These are phyloP conservation scores for Phaetusa simplex DNA, from an alignment of 2,113 vertebrate genomes.

Conservation along the genomic window DNA sequence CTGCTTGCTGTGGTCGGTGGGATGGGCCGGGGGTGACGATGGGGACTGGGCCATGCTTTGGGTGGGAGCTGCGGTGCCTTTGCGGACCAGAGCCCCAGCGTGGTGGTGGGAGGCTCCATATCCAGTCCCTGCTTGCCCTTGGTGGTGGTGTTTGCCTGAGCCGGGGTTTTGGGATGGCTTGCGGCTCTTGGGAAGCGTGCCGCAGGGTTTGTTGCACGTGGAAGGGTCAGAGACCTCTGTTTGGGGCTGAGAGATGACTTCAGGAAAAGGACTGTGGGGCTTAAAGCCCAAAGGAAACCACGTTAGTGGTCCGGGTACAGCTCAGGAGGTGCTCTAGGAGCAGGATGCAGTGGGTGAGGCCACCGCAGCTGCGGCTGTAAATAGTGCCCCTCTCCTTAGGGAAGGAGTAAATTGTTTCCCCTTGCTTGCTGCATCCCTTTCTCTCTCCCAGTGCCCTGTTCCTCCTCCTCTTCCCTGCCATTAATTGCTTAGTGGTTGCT, in stretches of 20 bases:
- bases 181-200: neutral
- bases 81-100: neutral
- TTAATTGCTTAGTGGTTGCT: slow-evolving; percentile 68
- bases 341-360: neutral
- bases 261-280: neutral
- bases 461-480: neutral
- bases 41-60: neutral
- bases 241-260: neutral
- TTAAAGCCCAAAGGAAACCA: neutral
- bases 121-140: neutral
- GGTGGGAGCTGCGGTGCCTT: neutral
- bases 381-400: neutral
- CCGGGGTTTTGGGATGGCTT: rapidly evolving
- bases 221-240: neutral
- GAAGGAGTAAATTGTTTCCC: slow-evolving; percentile 36
- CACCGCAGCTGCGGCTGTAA: neutral
- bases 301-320: neutral
- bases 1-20: rapidly evolving
- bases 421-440: slow-evolving; percentile 9
- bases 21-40: rapidly evolving
- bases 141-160: neutral
- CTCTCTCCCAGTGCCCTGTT: slow-evolving; percentile 5
- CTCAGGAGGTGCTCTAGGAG: neutral
- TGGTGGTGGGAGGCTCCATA: neutral
- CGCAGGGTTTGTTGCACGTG: neutral